These are phyloP conservation scores for Drosophila micromelanica DNA, from an alignment of 1,140 invertebrate species.

Conservation along the genomic window DNA sequence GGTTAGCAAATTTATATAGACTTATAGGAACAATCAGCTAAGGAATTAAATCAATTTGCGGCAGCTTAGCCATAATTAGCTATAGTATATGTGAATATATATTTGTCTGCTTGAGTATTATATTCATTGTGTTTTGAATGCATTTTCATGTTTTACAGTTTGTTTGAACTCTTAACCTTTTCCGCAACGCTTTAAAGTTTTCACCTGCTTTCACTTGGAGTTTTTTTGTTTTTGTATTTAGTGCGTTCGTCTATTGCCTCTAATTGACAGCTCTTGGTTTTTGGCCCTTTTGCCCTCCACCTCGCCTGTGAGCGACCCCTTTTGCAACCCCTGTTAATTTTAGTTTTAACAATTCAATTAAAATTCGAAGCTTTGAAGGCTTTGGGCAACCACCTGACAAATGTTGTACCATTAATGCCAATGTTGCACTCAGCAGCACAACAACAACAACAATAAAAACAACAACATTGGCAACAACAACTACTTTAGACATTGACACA, in stretches of 20 bases:
- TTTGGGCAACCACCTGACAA: conserved; percentile 22
- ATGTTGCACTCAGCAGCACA: conserved; percentile 22
- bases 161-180: not conserved
- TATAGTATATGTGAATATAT: too few relatives aligned
- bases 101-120: too few relatives aligned
- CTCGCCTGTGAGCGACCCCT: not conserved
- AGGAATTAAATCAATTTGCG: too few relatives aligned
- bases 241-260: not conserved
- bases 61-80: too few relatives aligned
- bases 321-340: conserved; percentile 8
- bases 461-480: not conserved
- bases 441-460: conserved; percentile 3
- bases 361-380: conserved; percentile 14
- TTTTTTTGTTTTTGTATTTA: not conserved
- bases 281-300: not conserved
- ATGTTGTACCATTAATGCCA: conserved; percentile 21
- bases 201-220: conserved; percentile 1
- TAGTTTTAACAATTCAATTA: conserved; percentile 22
- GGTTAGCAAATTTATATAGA: too few relatives aligned
- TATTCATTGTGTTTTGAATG: not conserved
- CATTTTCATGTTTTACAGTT: conserved; percentile 2
- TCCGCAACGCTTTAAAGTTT: not conserved
- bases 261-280: conserved; percentile 8
- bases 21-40: too few relatives aligned
- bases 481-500: conserved; percentile 15